A percentile compares a stretch with the other conserved stretches of the same genome.
Conservation (phyloP, 2,797 vertebrate species). For the Urophycis tenuis region DNA sequence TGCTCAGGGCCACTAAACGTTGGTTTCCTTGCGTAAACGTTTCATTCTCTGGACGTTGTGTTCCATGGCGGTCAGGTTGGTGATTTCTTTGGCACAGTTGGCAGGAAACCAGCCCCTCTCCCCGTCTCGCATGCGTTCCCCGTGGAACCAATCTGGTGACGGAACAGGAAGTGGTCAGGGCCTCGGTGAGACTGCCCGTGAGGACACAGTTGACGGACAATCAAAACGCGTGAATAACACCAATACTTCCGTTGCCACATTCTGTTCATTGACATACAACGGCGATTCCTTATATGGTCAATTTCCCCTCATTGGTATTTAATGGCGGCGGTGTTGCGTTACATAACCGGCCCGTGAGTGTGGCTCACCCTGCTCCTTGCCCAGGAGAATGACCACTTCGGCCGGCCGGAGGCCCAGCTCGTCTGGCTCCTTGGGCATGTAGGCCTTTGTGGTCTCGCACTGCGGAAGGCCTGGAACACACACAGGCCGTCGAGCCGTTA, state of each 20-base stretch:
- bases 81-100: conserved; percentile 79
- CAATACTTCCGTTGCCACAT: neutral
- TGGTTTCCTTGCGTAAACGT: conserved; percentile 85
- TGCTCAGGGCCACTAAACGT: conserved; percentile 66
- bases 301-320: neutral
- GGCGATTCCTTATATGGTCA: neutral
- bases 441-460: conserved; percentile 81
- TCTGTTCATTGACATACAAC: neutral
- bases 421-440: conserved; percentile 80
- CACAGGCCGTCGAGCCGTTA: neutral
- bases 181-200: neutral
- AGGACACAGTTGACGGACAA: neutral
- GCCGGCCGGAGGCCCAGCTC: conserved; percentile 88
- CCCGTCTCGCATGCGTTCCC: conserved; percentile 85
- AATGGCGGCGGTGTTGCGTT: neutral
- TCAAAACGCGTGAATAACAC: too few relatives aligned
- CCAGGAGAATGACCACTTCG: conserved; percentile 81
- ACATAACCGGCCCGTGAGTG: neutral
- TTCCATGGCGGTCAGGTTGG: conserved; percentile 72
- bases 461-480: conserved; percentile 75
- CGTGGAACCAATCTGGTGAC: conserved; percentile 78
- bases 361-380: conserved; percentile 78
- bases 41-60: conserved; percentile 86
- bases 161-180: too few relatives aligned
- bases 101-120: conserved; percentile 90